These are phyloP conservation scores for Drosophila borealis DNA, from an alignment of 2,888 invertebrate species.

Conservation along the genomic window DNA sequence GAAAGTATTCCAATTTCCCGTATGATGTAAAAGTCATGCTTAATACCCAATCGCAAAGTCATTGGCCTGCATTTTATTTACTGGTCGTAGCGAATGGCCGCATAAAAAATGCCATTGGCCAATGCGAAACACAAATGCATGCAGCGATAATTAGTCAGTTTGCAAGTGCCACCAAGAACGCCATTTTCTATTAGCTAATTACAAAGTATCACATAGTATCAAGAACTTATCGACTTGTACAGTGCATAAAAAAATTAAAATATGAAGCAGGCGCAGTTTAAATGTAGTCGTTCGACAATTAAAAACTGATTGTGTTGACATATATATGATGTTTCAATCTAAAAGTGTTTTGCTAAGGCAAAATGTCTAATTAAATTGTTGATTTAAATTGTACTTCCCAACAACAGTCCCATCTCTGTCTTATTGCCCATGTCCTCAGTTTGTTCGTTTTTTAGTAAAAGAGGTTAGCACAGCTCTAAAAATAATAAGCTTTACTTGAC, in stretches of 20 bases:
- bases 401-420: background rate
- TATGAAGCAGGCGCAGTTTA: conserved; percentile 2
- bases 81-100: background rate
- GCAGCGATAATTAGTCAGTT: conserved; percentile 51
- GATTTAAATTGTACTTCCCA: background rate
- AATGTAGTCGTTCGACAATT: conserved; percentile 4
- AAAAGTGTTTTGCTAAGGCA: background rate
- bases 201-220: background rate
- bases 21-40: conserved; percentile 9
- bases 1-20: conserved; percentile 44
- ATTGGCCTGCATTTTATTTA: conserved; percentile 44
- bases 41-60: conserved; percentile 31
- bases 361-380: background rate
- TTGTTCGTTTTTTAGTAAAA: background rate
- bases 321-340: background rate
- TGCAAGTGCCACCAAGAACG: conserved; percentile 45
- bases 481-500: background rate
- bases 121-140: conserved; percentile 20
- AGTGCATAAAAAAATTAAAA: background rate
- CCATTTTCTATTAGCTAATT: conserved; percentile 44
- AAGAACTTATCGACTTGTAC: conserved; percentile 20
- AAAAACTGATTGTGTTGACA: conserved; percentile 1
- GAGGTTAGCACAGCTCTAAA: background rate
- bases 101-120: conserved; percentile 21
- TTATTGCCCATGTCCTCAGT: too few species aligned